Percentiles rank a stretch among this genome's conserved stretches.
These are phyloP conservation scores for Cantharis rustica DNA, from an alignment of 2,888 invertebrate species.

Conservation along the genomic window DNA sequence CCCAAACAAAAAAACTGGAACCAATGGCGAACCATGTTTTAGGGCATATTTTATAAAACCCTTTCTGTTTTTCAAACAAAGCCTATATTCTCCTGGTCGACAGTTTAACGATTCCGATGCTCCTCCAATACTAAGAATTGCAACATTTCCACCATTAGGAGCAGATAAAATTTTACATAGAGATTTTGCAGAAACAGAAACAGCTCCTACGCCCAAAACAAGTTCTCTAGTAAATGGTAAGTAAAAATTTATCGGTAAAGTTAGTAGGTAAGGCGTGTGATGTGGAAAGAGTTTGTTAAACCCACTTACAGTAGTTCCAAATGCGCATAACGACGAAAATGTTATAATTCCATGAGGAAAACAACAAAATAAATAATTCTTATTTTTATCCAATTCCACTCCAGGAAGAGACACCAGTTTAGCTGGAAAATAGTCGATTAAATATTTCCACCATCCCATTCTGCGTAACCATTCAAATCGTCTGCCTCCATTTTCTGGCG, in stretches of 20 bases:
- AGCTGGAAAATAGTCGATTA: conserved; percentile 84
- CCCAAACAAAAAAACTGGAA: conserved; percentile 90
- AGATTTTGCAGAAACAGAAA: conserved; percentile 68
- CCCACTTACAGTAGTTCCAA: conserved; percentile 70
- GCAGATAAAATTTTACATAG: conserved; percentile 65
- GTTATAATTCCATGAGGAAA: conserved; percentile 83
- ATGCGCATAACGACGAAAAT: conserved; percentile 78
- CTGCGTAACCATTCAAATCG: conserved; percentile 59
- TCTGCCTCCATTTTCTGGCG: conserved; percentile 62
- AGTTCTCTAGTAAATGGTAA: conserved; percentile 76
- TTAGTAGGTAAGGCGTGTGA: conserved; percentile 57
- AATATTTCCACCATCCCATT: conserved; percentile 73
- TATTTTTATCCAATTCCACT: conserved; percentile 75
- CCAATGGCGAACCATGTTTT: conserved; percentile 71
- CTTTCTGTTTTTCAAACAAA: conserved; percentile 77
- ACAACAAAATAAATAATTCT: conserved; percentile 83
- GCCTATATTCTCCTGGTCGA: conserved; percentile 73
- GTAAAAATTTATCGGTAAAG: conserved; percentile 70
- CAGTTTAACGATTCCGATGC: conserved; percentile 86
- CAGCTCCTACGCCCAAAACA: conserved; percentile 60
- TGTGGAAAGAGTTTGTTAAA: conserved; percentile 59
- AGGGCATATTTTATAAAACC: conserved; percentile 56
- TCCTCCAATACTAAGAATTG: conserved; percentile 84
- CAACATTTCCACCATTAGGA: conserved; percentile 63
- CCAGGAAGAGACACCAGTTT: conserved; percentile 84